Base-by-base conservation (phyloP, 1,140 invertebrate species). In the Drosophila saltans region DNA sequence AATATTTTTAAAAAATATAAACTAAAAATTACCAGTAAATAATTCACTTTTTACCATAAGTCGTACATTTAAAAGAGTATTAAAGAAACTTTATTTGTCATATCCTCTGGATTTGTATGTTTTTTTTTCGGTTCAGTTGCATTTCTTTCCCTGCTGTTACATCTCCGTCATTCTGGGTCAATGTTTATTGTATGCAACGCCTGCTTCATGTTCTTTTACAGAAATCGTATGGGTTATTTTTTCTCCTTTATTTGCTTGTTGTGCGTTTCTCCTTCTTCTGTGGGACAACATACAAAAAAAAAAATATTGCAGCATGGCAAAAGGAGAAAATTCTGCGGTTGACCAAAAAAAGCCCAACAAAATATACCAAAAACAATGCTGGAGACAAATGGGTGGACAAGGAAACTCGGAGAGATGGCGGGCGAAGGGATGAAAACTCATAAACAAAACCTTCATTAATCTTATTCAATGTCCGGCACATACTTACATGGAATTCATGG, bases 401-500 rank as follows among this genome's bases (percentile, higher is more conserved):
- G 21, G 45, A 52, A 8, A 1, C 28, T 48, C 43, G 16, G 8
- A 8, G 45, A 48, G 45, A 6, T 4, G 33, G 6, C 3, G 33
- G 33, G 33, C 2, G 0, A 4, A 3, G 33, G 33, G 6, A 36
- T 1, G 6, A 71, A 58, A 61, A 63, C 78, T 66, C 74, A 72
- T 74, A 81, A 80, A 80, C 77, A 81, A 86, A 81, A 72, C 80
- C 76, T 78, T 88, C 84, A 88, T 88, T 88, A 88, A 88, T 88
- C 84, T 88, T 88, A 80, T 89, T 88, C 84, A 88, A 88, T 88
- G 84, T 88, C 84, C 84, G 52, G 80, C 84, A 78, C 83, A 88
- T 83, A 89, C 84, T 39, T 66, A 55, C 48, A 48, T 55, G 41
- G 43, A 59, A 64, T 48, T 64, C 62, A 48, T 43, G 64, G 48